Evolutionary conservation across 2,888 invertebrate genomes (phyloP).

Genomic region (Sthenelais limicola): DNA sequence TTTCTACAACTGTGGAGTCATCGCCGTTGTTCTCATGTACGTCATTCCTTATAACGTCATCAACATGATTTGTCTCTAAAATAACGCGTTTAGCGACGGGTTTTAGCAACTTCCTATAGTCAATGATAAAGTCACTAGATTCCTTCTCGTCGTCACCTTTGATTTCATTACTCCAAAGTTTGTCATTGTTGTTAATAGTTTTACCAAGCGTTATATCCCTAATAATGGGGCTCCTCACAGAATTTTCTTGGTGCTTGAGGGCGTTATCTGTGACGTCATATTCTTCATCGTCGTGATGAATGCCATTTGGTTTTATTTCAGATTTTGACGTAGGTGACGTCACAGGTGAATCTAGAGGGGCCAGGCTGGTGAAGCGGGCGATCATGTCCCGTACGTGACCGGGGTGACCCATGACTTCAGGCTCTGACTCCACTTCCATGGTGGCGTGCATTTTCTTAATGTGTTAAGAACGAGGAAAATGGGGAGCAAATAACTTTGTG

Average conservation of each 20-base stretch:
- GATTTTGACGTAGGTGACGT: background rate
- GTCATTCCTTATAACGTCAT: too few relatives aligned
- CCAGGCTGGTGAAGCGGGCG: slow-evolving; percentile 20
- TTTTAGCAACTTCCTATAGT: slow-evolving; percentile 5
- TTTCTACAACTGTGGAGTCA: too few relatives aligned
- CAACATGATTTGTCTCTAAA: too few relatives aligned
- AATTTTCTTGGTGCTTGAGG: background rate
- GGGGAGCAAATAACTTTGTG: too few relatives aligned
- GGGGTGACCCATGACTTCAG: slow-evolving; percentile 30
- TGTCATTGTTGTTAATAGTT: slow-evolving; percentile 12
- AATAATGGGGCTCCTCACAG: background rate
- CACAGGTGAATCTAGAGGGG: too few relatives aligned
- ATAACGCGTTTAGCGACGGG: slow-evolving; percentile 23
- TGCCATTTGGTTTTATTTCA: slow-evolving; percentile 6
- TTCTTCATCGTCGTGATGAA: background rate
- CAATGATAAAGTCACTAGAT: background rate
- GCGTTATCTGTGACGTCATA: slow-evolving; percentile 28
- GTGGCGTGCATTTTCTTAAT: too few relatives aligned
- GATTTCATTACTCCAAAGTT: slow-evolving; percentile 4
- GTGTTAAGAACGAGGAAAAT: too few relatives aligned
- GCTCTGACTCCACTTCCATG: slow-evolving; percentile 16
- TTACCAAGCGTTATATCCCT: background rate
- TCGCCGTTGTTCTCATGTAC: too few relatives aligned
- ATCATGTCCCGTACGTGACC: slow-evolving; percentile 37
- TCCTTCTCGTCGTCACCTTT: background rate